Base-by-base conservation (phyloP, 2,113 vertebrate species). In the Indicator indicator region DNA sequence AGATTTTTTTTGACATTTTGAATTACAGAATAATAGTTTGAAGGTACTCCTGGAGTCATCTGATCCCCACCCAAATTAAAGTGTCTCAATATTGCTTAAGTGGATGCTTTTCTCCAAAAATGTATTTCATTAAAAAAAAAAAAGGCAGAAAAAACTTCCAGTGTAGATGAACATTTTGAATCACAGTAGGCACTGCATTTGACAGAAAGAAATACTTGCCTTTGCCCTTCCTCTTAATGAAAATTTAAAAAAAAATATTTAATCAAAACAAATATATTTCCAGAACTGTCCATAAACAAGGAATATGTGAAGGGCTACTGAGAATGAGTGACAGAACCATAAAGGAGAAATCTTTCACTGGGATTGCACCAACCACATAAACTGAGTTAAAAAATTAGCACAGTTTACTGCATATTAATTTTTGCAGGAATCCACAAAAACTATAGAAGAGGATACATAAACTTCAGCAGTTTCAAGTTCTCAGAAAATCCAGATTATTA, bases 61-160 rank as follows among this genome's bases (percentile, higher is more conserved):
- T 81, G 73, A 88, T 96, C 94, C 83, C 90, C 92, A 36, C 77
- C 92, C 88, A 92, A 93, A 94, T 94, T 94, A 93, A 93, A 95
- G 20, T 92, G 86, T 93, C 90, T 96, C 83, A 90, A 77, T 93
- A 93, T 86, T 94, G 21, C 88, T 81, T 88, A 93, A 93, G 69
- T 94, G 86, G 54, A 83, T 92, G 48, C 40, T 86, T 94, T 94
- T 86, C 69, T 88, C 69, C 48, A 81, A 94, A 96, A 95, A 83
- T 2, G 28, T 69, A 64, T 20, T 83, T 94, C 26, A 62, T 21
- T 19, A 38, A 75, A 83, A 79, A 56, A 48, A 38, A 76, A 67
- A 27, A 88, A 38, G 28, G 9, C 24, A 81, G 59, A 65, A 90
- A 86, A 82, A 75, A 2, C 7, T 65, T n/a, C 11, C 24, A 50